Evolutionary conservation across 2,113 vertebrate species (phyloP), one percentile per base, ranked within the genome.

Genomic region (Geococcyx californianus): DNA sequence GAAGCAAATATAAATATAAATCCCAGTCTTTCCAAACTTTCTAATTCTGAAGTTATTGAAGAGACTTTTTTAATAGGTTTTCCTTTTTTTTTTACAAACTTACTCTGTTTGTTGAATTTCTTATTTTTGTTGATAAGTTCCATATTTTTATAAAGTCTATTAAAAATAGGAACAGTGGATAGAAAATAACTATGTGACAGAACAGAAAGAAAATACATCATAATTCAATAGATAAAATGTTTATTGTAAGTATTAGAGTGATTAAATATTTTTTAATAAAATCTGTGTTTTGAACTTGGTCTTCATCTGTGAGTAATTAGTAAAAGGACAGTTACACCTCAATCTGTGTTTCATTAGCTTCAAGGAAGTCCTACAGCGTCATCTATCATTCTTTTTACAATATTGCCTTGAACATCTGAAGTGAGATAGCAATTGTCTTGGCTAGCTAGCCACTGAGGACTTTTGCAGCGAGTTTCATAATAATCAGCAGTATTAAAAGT

Each of bases 321-420:
- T 17, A n/a, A 87, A 75, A 68, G n/a, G 16, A 40, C 66, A 7
- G 11, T 36, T 92, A 94, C 93, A 93, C 60, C 10, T 95, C 72
- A 88, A 3, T 55, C 34, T 85, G 45, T 76, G 63, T n/a, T 55
- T 81, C 73, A 92, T 92, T 90, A 78, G 26, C 90, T 69, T 73
- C 24, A 93, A 87, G 63, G 62, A 97, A 94, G 62, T 56, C 16
- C 90, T 95, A 78, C 21, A 76, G 33, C 72, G 28, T 62, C 74
- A 96, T 51, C n/a, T 75, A 69, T 76, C 45, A 84, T 94, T 87
- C 78, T 75, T 92, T 93, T 76, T 92, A 62, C 44, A 91, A 63
- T 56, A 67, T 40, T 78, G 15, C 7, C 15, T 13, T 45, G 29
- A 66, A 87, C 10, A 75, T 75, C 40, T 59, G 47, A 82, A 90